phyloP scores from a whole-genome alignment of 2,113 vertebrate species.

The Nerophis ophidion region DNA sequence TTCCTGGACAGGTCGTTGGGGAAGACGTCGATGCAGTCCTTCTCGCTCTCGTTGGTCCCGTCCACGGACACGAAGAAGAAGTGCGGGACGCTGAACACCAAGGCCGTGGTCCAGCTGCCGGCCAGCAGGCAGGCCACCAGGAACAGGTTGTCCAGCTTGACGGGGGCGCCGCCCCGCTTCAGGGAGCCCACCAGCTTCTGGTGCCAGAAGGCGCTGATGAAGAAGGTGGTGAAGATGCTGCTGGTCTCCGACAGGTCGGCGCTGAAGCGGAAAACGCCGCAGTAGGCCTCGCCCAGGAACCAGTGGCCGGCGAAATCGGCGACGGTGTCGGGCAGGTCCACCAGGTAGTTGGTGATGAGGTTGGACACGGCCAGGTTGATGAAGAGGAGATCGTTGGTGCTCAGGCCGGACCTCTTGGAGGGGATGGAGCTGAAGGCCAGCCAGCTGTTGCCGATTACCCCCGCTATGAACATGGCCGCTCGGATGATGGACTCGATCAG shows the following conservation, averaged over 20 bases:
- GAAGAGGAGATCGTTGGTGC: slow-evolving; percentile 67
- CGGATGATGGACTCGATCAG: slow-evolving; percentile 54
- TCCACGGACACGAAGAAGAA: slow-evolving; percentile 40
- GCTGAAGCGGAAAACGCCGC: slow-evolving; percentile 58
- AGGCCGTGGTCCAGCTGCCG: slow-evolving; percentile 59
- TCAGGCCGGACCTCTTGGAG: slow-evolving; percentile 32
- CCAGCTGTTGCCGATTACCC: slow-evolving; percentile 71
- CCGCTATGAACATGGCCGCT: slow-evolving; percentile 58
- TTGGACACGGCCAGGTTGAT: slow-evolving; percentile 72
- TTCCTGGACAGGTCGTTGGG: slow-evolving; percentile 20
- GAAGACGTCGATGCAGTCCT: slow-evolving; percentile 49
- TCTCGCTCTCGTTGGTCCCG: slow-evolving; percentile 26
- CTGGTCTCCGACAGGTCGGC: slow-evolving; percentile 69
- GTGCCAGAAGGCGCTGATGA: slow-evolving; percentile 72
- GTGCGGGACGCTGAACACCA: slow-evolving; percentile 60
- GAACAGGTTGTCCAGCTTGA: slow-evolving; percentile 58
- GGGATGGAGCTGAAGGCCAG: slow-evolving; percentile 59
- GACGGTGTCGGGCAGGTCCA: slow-evolving; percentile 67
- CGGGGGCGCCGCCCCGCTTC: slow-evolving; percentile 52
- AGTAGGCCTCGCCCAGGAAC: slow-evolving; percentile 61
- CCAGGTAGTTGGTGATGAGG: slow-evolving; percentile 73
- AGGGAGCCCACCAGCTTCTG: slow-evolving; percentile 73
- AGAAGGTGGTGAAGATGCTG: slow-evolving; percentile 72
- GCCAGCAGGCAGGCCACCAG: slow-evolving; percentile 48
- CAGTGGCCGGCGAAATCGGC: slow-evolving; percentile 54